Conservation (phyloP, 2,113 vertebrate genomes). For the Caretta caretta region DNA sequence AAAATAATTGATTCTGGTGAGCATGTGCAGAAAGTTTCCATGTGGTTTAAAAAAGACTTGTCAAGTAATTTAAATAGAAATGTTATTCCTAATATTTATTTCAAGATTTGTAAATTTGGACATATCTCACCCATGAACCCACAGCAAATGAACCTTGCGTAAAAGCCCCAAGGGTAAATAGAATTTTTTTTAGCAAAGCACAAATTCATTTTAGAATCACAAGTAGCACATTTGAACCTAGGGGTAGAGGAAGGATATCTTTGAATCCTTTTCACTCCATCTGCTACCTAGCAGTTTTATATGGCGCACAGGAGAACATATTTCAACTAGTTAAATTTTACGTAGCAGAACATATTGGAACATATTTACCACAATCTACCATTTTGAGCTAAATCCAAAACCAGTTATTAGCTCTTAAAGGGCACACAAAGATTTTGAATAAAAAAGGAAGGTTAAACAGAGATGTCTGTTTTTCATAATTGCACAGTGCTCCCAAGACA, state of each 20-base stretch:
- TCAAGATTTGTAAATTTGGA: not conserved
- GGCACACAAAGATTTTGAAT: constrained; percentile 58
- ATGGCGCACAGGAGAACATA: not conserved
- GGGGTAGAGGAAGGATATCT: not conserved
- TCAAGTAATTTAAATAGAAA: constrained; percentile 1
- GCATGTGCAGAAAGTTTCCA: constrained; percentile 9
- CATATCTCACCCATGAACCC: not conserved
- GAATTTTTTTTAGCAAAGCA: constrained; percentile 15
- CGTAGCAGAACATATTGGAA: not conserved
- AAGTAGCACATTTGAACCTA: rapidly evolving
- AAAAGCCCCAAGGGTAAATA: not conserved
- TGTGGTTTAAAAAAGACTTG: not conserved
- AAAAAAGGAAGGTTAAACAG: constrained; percentile 56
- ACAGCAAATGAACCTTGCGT: not conserved
- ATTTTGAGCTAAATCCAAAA: not conserved
- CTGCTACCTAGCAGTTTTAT: rapidly evolving
- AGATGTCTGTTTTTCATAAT: constrained; percentile 82
- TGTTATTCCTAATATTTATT: not conserved
- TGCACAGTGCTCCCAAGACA: constrained; percentile 77
- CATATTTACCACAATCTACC: not conserved
- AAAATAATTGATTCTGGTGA: not conserved
- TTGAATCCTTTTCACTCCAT: not conserved
- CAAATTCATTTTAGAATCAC: not conserved
- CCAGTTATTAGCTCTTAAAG: constrained; percentile 64
- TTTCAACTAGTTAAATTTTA: not conserved